Conservation (phyloP, 2,113 vertebrate species). For the Pontoporia blainvillei region DNA sequence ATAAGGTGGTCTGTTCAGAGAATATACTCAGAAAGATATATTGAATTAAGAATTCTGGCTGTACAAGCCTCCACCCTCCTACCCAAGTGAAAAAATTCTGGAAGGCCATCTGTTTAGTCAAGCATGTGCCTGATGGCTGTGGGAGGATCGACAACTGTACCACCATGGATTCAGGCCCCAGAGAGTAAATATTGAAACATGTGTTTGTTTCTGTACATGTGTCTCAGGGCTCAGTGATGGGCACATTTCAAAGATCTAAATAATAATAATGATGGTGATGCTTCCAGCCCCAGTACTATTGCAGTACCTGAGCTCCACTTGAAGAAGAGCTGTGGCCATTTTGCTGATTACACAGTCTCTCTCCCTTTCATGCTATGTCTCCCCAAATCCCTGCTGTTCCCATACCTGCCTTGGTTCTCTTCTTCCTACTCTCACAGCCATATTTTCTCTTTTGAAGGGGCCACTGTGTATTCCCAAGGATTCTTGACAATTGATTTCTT, state of each 20-base stretch:
- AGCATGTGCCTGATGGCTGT: conserved; percentile 72
- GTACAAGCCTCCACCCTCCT: conserved; percentile 60
- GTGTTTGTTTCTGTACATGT: conserved; percentile 75
- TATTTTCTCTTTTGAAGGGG: neutral
- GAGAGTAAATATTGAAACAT: conserved; percentile 77
- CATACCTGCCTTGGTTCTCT: neutral
- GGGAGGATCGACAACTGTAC: conserved; percentile 73
- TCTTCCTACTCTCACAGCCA: neutral
- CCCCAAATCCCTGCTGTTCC: neutral
- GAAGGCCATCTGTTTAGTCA: conserved; percentile 72
- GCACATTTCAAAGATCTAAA: conserved; percentile 68
- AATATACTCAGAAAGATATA: conserved; percentile 50
- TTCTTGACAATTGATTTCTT: neutral
- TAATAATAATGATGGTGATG: conserved; percentile 57
- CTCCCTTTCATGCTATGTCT: neutral
- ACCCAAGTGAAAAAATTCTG: conserved; percentile 66
- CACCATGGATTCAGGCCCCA: conserved; percentile 53
- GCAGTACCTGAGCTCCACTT: conserved; percentile 39
- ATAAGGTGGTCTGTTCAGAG: conserved; percentile 2
- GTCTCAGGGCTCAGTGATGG: conserved; percentile 65
- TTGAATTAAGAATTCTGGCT: conserved; percentile 63
- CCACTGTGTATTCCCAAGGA: neutral
- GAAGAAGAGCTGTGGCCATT: conserved; percentile 16
- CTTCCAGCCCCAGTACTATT: neutral
- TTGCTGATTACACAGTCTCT: neutral